Conservation (phyloP, 2,113 vertebrate genomes). For the Cochlearius cochlearius region DNA sequence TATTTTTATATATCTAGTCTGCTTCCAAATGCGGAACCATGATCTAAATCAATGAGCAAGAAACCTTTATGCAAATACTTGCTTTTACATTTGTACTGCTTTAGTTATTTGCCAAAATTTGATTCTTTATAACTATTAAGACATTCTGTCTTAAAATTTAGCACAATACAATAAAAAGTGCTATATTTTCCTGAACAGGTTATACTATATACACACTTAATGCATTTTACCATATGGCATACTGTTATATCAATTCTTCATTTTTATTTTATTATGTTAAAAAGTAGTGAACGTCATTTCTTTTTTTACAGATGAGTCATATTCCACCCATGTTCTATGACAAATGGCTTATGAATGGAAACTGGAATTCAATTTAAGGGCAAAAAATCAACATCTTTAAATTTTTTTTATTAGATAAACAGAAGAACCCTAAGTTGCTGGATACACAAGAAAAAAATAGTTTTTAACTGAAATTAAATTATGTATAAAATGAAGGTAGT, state of each 20-base stretch:
- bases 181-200: neutral
- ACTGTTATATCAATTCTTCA: neutral
- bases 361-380: neutral
- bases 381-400: neutral
- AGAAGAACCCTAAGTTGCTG: neutral
- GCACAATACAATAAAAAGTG: neutral
- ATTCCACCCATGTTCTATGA: neutral
- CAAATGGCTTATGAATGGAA: neutral
- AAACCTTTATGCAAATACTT: neutral
- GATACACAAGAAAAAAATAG: neutral
- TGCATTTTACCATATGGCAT: neutral
- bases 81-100: neutral
- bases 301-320: neutral
- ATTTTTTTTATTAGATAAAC: neutral
- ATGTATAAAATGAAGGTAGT: neutral
- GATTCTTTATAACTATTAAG: neutral
- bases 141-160: neutral
- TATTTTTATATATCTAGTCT: neutral
- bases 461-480: neutral
- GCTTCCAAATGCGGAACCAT: neutral
- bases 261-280: neutral
- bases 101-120: neutral
- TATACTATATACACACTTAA: neutral
- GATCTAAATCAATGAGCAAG: neutral
- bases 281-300: neutral